These are phyloP conservation scores for Drosophila limbata DNA, from an alignment of 2,888 invertebrate species.

Conservation along the genomic window DNA sequence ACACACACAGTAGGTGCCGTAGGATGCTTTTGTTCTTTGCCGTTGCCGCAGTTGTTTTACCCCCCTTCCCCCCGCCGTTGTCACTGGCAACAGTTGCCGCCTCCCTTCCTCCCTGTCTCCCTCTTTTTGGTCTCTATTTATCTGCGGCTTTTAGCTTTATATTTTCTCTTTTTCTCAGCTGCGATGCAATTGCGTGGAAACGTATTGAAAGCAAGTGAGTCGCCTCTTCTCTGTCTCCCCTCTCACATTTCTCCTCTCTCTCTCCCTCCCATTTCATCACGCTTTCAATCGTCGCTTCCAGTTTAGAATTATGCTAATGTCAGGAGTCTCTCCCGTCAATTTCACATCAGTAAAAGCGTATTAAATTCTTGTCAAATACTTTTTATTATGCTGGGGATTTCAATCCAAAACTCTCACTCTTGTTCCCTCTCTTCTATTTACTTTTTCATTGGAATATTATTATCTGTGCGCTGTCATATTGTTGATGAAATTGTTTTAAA, in stretches of 20 bases:
- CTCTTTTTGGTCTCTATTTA: conserved; percentile 33
- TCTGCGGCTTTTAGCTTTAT: conserved; percentile 46
- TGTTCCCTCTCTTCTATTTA: conserved; percentile 16
- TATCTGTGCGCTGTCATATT: conserved; percentile 38
- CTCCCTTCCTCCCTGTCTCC: neutral
- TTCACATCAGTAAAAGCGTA: conserved; percentile 62
- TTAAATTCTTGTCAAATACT: conserved; percentile 73
- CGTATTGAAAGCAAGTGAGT: conserved; percentile 63
- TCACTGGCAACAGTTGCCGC: conserved; percentile 10
- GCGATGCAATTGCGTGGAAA: conserved; percentile 79
- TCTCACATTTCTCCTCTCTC: neutral
- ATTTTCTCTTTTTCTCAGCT: conserved; percentile 28
- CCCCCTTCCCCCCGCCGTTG: conserved; percentile 26
- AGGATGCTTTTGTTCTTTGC: conserved; percentile 60
- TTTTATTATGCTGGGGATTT: conserved; percentile 54
- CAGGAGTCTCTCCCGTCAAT: conserved; percentile 57
- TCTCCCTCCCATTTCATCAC: neutral
- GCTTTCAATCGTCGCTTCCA: conserved; percentile 20
- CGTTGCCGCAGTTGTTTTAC: conserved; percentile 3
- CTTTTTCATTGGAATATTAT: conserved; percentile 58
- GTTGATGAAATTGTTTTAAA: conserved; percentile 64
- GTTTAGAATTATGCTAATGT: conserved; percentile 68
- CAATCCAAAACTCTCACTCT: conserved; percentile 3
- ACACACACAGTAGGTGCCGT: conserved; percentile 27
- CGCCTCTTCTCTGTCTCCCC: neutral